phyloP scores from a whole-genome alignment of 2,888 invertebrate species.

The Penaeus monodon region DNA sequence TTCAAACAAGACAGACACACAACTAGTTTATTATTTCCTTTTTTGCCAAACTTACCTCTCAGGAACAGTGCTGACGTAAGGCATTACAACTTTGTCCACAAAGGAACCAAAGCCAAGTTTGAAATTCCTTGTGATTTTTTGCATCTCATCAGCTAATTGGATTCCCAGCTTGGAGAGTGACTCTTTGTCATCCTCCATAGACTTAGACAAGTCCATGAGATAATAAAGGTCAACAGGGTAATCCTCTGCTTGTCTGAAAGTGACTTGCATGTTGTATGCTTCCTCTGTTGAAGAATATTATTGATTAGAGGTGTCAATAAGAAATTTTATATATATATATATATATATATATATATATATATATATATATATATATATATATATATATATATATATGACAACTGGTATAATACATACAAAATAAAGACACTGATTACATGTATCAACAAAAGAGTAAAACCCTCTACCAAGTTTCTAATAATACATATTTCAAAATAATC shows the following conservation, averaged over 20 bases:
- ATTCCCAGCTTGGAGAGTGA: slow-evolving; percentile 89
- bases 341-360: background rate
- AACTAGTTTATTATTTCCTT: background rate
- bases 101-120: slow-evolving; percentile 87
- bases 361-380: slow-evolving; percentile 7
- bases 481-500: no score
- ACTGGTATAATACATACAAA: background rate
- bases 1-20: no score
- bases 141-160: slow-evolving; percentile 86
- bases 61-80: slow-evolving; percentile 78
- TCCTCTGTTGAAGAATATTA: slow-evolving; percentile 42
- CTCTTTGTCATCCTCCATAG: slow-evolving; percentile 98
- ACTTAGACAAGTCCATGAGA: slow-evolving; percentile 98
- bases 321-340: background rate
- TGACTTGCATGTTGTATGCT: slow-evolving; percentile 55
- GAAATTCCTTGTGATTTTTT: slow-evolving; percentile 91
- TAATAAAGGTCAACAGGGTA: slow-evolving; percentile 99
- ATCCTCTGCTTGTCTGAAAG: slow-evolving; percentile 73
- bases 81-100: slow-evolving; percentile 97
- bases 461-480: no score
- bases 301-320: background rate
- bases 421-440: background rate
- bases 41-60: slow-evolving; percentile 56
- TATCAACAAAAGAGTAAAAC: no score
- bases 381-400: background rate